Evolutionary conservation across 2,888 invertebrate genomes (phyloP).

Genomic region (Poecilus cupreus): DNA sequence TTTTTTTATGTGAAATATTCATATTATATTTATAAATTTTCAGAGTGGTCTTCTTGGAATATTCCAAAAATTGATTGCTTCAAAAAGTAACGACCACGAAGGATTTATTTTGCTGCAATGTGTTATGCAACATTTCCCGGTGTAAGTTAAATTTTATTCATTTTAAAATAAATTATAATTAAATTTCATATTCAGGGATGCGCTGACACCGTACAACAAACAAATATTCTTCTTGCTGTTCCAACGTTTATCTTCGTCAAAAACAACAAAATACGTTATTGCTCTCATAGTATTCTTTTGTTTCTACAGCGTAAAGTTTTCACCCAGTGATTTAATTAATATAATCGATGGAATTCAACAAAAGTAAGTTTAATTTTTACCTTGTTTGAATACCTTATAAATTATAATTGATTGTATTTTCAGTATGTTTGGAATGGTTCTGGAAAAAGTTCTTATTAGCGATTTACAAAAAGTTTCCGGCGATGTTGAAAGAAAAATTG

Average conservation of each 20-base stretch:
- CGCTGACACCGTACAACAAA: slow-evolving; percentile 85
- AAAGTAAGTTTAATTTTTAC: slow-evolving; percentile 77
- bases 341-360: slow-evolving; percentile 90
- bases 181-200: slow-evolving; percentile 74
- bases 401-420: slow-evolving; percentile 59
- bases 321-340: slow-evolving; percentile 83
- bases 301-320: slow-evolving; percentile 88
- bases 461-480: slow-evolving; percentile 93
- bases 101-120: slow-evolving; percentile 94
- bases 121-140: slow-evolving; percentile 88
- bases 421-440: slow-evolving; percentile 97
- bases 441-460: slow-evolving; percentile 89
- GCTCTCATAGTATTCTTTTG: slow-evolving; percentile 93
- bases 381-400: too few species aligned
- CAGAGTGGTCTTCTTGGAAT: slow-evolving; percentile 91
- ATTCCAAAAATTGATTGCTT: slow-evolving; percentile 97
- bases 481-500: slow-evolving; percentile 89
- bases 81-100: slow-evolving; percentile 96
- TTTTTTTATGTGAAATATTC: too few species aligned
- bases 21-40: slow-evolving; percentile 63
- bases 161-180: background rate
- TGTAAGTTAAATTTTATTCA: slow-evolving; percentile 77
- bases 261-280: slow-evolving; percentile 96
- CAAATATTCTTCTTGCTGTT: slow-evolving; percentile 95
- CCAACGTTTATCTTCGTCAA: slow-evolving; percentile 92